Conservation (phyloP, 2,797 vertebrate genomes). For the Labeo calbasu region DNA sequence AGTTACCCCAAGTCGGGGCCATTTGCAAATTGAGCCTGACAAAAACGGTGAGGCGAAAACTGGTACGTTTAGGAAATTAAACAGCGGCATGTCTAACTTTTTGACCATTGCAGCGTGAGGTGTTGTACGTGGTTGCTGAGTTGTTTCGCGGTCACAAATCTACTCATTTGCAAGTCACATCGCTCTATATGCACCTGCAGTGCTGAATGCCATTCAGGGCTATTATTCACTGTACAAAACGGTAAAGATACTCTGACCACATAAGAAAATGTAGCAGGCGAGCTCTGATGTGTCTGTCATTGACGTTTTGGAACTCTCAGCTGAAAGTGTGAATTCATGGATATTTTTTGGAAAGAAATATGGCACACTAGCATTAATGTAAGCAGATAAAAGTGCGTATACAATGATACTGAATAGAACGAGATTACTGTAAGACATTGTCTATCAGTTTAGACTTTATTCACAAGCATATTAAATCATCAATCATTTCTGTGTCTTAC, state of each 20-base stretch:
- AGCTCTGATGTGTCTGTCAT: not conserved
- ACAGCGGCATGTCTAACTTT: constrained; percentile 42
- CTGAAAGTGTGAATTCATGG: not conserved
- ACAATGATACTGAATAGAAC: constrained; percentile 8
- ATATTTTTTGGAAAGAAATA: not conserved
- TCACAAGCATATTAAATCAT: not conserved
- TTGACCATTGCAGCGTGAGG: not conserved
- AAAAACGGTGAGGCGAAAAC: constrained; percentile 64
- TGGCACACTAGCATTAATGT: not conserved
- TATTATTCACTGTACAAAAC: constrained; percentile 45
- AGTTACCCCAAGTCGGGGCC: constrained; percentile 66
- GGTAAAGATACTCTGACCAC: constrained; percentile 2
- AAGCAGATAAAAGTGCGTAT: constrained; percentile 1
- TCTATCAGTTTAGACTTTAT: not conserved
- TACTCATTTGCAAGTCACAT: constrained; percentile 33
- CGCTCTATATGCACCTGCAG: constrained; percentile 42
- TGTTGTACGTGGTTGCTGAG: not conserved
- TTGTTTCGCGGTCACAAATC: constrained; percentile 25
- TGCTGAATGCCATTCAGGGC: constrained; percentile 33
- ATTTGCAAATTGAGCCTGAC: constrained; percentile 77
- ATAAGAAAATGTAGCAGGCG: not conserved
- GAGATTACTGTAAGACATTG: not conserved
- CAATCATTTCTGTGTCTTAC: not conserved
- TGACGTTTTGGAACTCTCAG: constrained; percentile 1
- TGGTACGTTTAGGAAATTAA: constrained; percentile 62